These are phyloP conservation scores for Anguilla japonica DNA, from an alignment of 2,113 vertebrate genomes.

Conservation along the genomic window DNA sequence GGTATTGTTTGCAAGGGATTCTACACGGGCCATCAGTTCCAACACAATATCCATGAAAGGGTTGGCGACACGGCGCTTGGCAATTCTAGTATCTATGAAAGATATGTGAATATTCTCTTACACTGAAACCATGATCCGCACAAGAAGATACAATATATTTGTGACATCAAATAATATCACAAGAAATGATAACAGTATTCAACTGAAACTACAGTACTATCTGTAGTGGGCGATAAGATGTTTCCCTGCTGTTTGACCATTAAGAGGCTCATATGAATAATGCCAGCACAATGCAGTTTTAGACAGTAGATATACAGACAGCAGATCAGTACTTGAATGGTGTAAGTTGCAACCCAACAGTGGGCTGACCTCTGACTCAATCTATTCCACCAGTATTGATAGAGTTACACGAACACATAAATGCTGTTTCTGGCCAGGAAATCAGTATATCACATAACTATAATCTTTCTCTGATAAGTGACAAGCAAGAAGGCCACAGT, in stretches of 20 bases:
- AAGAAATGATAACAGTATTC: too few species aligned
- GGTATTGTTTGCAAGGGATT: not conserved
- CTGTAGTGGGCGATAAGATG: too few species aligned
- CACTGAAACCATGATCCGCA: not conserved
- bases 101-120: not conserved
- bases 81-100: not conserved
- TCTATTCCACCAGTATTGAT: not conserved
- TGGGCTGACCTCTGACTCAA: not conserved
- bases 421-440: not conserved
- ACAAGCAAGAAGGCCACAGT: not conserved
- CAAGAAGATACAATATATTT: not conserved
- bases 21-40: conserved; percentile 19
- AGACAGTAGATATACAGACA: not conserved
- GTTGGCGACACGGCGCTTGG: not conserved
- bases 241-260: too few species aligned
- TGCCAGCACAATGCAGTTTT: not conserved
- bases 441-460: not conserved
- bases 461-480: not conserved
- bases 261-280: not conserved
- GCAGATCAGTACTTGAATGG: not conserved
- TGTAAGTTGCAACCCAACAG: not conserved
- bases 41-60: conserved; percentile 18
- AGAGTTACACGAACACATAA: not conserved
- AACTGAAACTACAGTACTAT: too few species aligned
- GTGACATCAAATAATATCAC: too few species aligned